Percentiles rank a stretch among this genome's conserved stretches.
phyloP scores from a whole-genome alignment of 1,140 invertebrate species.

The Neodiprion fabricii region DNA sequence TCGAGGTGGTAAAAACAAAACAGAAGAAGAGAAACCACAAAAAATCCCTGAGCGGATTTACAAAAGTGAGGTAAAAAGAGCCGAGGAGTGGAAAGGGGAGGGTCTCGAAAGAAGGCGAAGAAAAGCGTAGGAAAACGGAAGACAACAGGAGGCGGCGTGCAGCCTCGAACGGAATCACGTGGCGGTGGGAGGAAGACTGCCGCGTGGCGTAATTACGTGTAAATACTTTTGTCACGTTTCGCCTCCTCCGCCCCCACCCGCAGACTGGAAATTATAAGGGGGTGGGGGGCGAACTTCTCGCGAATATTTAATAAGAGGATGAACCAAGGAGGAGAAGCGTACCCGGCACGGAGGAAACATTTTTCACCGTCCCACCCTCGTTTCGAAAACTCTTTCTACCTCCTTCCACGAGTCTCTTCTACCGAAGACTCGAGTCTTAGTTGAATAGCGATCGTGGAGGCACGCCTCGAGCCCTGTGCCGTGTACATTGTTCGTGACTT shows the following conservation, averaged over 20 bases:
- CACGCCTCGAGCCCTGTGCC: not conserved
- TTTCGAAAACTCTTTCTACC: constrained; percentile 15
- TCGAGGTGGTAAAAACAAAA: not conserved
- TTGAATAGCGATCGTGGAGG: constrained; percentile 12
- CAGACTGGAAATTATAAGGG: no score
- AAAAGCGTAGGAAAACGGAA: no score
- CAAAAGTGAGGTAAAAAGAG: not conserved
- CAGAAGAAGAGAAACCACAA: not conserved
- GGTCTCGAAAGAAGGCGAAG: no score
- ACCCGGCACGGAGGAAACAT: not conserved
- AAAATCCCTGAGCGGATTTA: not conserved
- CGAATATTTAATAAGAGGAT: not conserved
- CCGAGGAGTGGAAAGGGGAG: not conserved
- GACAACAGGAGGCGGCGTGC: no score
- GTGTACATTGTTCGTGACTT: constrained; percentile 18
- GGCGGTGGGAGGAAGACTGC: not conserved
- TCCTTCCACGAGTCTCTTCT: constrained; percentile 7
- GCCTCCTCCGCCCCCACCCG: no score
- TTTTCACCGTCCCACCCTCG: constrained; percentile 16
- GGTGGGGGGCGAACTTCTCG: not conserved
- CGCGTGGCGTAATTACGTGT: not conserved
- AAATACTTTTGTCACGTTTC: constrained; percentile 5
- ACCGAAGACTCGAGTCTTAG: constrained; percentile 14
- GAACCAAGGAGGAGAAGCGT: not conserved
- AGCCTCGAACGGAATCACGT: no score